Percentiles rank a stretch among this genome's conserved stretches.
phyloP scores from a whole-genome alignment of 1,140 invertebrate species.

The Drosophila oshimai region DNA sequence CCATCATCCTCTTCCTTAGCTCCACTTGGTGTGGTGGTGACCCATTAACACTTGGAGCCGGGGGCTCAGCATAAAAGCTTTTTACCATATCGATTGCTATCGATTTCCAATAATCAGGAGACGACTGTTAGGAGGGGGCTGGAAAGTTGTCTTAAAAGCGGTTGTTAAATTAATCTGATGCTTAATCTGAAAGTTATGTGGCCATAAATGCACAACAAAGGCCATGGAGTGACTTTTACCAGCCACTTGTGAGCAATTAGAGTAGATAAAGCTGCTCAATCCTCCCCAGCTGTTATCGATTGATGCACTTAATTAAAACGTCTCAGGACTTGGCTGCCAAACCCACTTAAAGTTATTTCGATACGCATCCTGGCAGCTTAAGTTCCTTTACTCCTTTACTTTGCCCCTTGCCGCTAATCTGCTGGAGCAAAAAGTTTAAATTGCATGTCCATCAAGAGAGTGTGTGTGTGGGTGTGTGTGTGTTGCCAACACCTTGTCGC shows the following conservation, averaged over 20 bases:
- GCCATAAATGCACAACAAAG: too few species aligned
- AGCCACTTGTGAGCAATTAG: constrained; percentile 19
- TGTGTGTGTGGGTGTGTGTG: constrained; percentile 1
- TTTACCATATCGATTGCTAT: constrained; percentile 5
- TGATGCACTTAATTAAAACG: constrained; percentile 58
- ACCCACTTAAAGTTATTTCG: constrained; percentile 39
- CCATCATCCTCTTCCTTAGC: not conserved
- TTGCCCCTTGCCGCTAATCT: constrained; percentile 28
- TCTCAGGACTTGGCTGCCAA: not conserved
- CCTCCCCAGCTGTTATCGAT: constrained; percentile 5
- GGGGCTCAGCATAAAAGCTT: not conserved
- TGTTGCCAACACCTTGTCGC: constrained; percentile 36
- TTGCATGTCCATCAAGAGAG: constrained; percentile 41
- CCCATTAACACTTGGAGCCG: constrained; percentile 20
- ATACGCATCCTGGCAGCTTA: constrained; percentile 32
- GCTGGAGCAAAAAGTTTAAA: constrained; percentile 37
- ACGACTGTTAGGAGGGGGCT: too few species aligned
- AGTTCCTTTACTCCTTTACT: too few species aligned
- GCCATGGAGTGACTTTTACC: not conserved
- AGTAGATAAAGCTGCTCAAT: not conserved
- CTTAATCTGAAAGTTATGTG: too few species aligned
- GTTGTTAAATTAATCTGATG: too few species aligned
- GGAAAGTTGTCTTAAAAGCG: too few species aligned
- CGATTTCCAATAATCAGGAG: constrained; percentile 8
- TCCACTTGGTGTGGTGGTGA: too few species aligned